Base-by-base conservation (phyloP, 64 coral and sea anemone genomes). In the Actinia tenebrosa region DNA sequence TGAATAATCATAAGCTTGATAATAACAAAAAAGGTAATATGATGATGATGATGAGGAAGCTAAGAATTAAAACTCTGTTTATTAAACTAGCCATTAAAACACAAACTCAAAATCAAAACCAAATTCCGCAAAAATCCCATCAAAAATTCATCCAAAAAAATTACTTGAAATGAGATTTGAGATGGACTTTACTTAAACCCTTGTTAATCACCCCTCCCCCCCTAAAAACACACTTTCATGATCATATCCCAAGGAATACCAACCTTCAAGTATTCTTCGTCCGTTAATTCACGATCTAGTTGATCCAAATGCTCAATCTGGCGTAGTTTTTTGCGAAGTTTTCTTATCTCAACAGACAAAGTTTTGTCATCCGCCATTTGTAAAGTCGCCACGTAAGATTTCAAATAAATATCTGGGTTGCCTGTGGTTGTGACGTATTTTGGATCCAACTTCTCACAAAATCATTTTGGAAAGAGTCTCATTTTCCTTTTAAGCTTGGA, bases 321-420 rank as follows among this genome's bases (percentile, higher is more conserved):
- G 17, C 95, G 84, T 54, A 98, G 83, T 85, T 98, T 98, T 89
- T 98, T 98, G 50, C 95, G 87, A 84, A 94, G 91, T 98, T 98
- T 98, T 30, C 92, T 83, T 20, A 98, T 87, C 79, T 98, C 95
- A 61, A 83, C 50, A 22, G 78, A 86, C 53, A 89, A 79, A 84
- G 43, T 26, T 10, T 64, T 78, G 5, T 55, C 56, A 20, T 84
- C 84, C 42, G 86, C 90, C 60, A 83, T 64, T 81, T 81, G 79
- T 42, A 5, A 26, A 17, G 11, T 81, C 18, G 79, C 79, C 79
- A 81, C 79, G 79, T 53, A 45, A 50, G 17, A 50, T 5, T 75
- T 14, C 19, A 45, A n/a, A 22, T 17, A 22, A 0, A 79, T 7
- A 44, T 16, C 0, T 79, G 77, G 77, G 77, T 7, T 45, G 30